Conservation (phyloP, 2,888 invertebrate genomes). For the Pheosia gnoma region DNA sequence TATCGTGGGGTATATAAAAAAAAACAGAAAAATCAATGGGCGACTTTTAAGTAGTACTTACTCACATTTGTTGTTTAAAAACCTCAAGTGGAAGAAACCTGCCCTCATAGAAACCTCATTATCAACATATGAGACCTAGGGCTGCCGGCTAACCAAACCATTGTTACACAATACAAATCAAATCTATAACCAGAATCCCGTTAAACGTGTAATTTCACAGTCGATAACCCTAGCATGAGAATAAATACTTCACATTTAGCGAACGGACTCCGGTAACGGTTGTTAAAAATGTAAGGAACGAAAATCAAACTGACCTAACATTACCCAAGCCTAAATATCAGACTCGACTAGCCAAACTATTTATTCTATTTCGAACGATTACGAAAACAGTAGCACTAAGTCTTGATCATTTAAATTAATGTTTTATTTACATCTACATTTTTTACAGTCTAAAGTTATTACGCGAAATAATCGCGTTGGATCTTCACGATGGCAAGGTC, state of each 20-base stretch:
- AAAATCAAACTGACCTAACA: conserved; percentile 28
- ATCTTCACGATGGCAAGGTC: conserved; percentile 29
- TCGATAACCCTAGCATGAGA: conserved; percentile 5
- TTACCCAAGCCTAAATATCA: conserved; percentile 29
- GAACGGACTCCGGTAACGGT: not conserved
- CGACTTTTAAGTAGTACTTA: no score
- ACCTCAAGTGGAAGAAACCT: no score
- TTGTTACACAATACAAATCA: not conserved
- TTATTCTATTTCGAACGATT: conserved; percentile 43
- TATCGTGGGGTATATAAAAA: no score
- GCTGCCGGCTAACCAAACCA: no score
- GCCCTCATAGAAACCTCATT: no score
- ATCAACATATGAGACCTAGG: no score
- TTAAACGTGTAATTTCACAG: not conserved
- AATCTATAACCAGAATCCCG: not conserved
- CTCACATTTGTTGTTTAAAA: no score
- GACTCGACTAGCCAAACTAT: conserved; percentile 39
- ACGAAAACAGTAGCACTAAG: conserved; percentile 32
- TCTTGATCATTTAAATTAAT: conserved; percentile 45
- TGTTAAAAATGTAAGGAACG: conserved; percentile 11
- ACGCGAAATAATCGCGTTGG: conserved; percentile 15
- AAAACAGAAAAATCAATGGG: no score
- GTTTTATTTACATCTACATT: conserved; percentile 46
- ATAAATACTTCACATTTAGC: conserved; percentile 5
- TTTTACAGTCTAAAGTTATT: conserved; percentile 32